phyloP scores from a whole-genome alignment of 2,797 vertebrate species.

The Protonibea diacanthus region DNA sequence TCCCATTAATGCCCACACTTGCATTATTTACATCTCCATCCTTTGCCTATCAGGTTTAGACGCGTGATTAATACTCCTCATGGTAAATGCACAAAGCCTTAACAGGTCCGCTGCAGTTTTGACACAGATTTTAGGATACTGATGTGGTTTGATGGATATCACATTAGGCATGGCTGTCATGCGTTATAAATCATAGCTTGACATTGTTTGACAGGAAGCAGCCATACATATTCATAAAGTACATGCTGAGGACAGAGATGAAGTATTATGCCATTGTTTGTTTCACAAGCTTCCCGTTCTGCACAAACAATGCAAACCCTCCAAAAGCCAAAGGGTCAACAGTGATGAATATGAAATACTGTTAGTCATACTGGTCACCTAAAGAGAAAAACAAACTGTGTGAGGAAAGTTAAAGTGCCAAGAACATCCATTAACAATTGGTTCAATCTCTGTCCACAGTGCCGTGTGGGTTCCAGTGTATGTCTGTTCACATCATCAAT shows the following conservation, averaged over 20 bases:
- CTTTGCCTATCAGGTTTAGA: slow-evolving; percentile 44
- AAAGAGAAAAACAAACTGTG: background rate
- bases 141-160: slow-evolving; percentile 76
- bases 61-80: slow-evolving; percentile 66
- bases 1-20: slow-evolving; percentile 34
- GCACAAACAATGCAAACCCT: slow-evolving; percentile 15
- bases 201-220: slow-evolving; percentile 66
- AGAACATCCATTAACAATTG: slow-evolving; percentile 16
- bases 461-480: slow-evolving; percentile 51
- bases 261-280: slow-evolving; percentile 37
- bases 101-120: slow-evolving; percentile 47
- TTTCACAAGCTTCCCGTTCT: slow-evolving; percentile 38
- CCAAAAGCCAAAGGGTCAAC: slow-evolving; percentile 32
- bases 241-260: slow-evolving; percentile 37
- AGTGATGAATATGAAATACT: slow-evolving; percentile 35
- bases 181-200: slow-evolving; percentile 74
- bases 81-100: slow-evolving; percentile 33
- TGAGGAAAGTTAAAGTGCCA: background rate
- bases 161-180: slow-evolving; percentile 66
- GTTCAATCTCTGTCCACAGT: slow-evolving; percentile 61
- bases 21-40: slow-evolving; percentile 55
- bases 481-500: slow-evolving; percentile 77
- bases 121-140: slow-evolving; percentile 67
- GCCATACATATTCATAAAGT: slow-evolving; percentile 68
- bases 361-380: background rate